Percentiles rank a stretch among this genome's conserved stretches.
phyloP scores from a whole-genome alignment of 1,140 invertebrate genomes.

The Elymnias hypermnestra region DNA sequence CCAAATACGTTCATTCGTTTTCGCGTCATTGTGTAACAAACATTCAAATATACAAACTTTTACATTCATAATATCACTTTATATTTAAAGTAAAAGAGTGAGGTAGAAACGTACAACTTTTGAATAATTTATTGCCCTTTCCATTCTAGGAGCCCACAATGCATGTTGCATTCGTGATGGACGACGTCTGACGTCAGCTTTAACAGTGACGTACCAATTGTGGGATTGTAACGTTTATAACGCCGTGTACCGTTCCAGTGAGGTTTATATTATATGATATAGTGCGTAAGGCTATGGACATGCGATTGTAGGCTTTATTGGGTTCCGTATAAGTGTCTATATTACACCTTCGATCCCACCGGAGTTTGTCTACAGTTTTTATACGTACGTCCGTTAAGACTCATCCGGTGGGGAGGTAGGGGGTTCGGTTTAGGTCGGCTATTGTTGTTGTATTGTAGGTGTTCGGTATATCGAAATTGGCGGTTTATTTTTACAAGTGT shows the following conservation, averaged over 20 bases:
- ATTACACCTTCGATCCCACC: constrained; percentile 1
- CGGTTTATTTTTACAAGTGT: constrained; percentile 47
- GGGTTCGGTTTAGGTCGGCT: too few species aligned
- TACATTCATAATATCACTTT: too few species aligned
- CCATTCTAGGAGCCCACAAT: constrained; percentile 65
- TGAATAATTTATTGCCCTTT: too few species aligned
- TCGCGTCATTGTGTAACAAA: too few species aligned
- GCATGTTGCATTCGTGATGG: constrained; percentile 71
- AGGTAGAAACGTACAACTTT: too few species aligned
- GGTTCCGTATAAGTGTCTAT: constrained; percentile 20
- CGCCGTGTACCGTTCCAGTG: constrained; percentile 20
- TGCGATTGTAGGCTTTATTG: constrained; percentile 23
- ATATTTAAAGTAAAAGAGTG: too few species aligned
- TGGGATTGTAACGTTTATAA: constrained; percentile 15
- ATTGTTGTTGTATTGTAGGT: constrained; percentile 40
- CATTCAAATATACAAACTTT: too few species aligned
- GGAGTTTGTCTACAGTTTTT: constrained; percentile 6
- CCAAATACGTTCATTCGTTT: too few species aligned
- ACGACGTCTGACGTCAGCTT: constrained; percentile 61
- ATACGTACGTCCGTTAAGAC: not conserved
- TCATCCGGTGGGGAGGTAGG: not conserved
- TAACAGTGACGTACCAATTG: constrained; percentile 24
- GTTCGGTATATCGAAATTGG: constrained; percentile 21
- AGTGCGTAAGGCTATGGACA: constrained; percentile 18
- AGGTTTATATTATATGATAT: constrained; percentile 14